Conservation (phyloP, 2,113 vertebrate genomes). For the Lagopus muta region DNA sequence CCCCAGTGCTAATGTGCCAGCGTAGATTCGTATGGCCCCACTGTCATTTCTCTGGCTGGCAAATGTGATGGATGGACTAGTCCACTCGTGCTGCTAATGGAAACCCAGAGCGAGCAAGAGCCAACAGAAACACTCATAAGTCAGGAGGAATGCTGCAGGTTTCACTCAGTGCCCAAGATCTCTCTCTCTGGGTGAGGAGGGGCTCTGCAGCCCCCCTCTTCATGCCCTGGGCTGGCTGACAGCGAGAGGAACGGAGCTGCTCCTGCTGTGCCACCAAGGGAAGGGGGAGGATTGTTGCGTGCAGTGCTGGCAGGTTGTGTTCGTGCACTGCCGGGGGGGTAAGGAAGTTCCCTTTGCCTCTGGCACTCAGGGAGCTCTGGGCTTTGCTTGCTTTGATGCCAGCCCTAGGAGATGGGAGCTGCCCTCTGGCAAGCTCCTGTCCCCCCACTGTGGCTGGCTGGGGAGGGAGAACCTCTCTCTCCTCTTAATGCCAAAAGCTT, state of each 20-base stretch:
- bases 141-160: not conserved
- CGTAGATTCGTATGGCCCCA: not conserved
- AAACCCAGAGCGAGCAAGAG: not conserved
- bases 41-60: not conserved
- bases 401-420: not conserved
- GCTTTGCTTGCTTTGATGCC: not conserved
- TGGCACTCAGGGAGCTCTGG: not conserved
- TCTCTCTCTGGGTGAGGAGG: not conserved
- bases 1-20: not conserved
- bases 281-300: not conserved
- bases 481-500: not conserved
- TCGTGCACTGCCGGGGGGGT: not conserved
- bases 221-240: not conserved
- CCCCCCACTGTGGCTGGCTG: accelerated
- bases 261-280: not conserved
- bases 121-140: not conserved
- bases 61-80: not conserved
- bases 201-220: not conserved
- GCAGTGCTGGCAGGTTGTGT: not conserved
- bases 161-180: not conserved
- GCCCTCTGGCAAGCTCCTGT: not conserved
- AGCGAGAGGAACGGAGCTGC: not conserved
- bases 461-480: not conserved
- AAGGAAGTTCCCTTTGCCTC: not conserved
- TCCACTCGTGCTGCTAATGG: not conserved